Evolutionary conservation across 2,888 invertebrate genomes (phyloP).

Genomic region (Leptinotarsa juncta): DNA sequence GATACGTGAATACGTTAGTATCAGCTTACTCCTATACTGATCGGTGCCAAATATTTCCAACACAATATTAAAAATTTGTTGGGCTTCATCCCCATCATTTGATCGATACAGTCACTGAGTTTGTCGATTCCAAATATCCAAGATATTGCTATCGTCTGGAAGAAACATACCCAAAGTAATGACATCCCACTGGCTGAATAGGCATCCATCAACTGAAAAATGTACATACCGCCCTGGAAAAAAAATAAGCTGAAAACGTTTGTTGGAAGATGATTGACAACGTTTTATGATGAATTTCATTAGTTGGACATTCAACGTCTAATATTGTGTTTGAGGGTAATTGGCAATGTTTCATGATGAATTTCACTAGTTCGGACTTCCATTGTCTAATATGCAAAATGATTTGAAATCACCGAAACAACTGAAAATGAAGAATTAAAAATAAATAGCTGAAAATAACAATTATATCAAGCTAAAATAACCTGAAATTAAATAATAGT

Average conservation of each 20-base stretch:
- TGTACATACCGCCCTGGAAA: conserved; percentile 86
- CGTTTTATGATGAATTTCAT: no score
- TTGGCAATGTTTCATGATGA: no score
- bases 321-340: no score
- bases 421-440: no score
- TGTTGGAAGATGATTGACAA: no score
- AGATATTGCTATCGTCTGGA: conserved; percentile 72
- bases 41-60: conserved; percentile 72
- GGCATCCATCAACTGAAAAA: conserved; percentile 89
- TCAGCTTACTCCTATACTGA: conserved; percentile 70
- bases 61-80: conserved; percentile 70
- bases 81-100: conserved; percentile 73
- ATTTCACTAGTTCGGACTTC: no score
- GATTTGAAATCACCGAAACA: no score
- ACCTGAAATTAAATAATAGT: no score
- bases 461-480: no score
- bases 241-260: conserved; percentile 15
- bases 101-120: conserved; percentile 71
- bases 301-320: no score
- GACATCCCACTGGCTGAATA: conserved; percentile 73
- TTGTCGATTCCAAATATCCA: conserved; percentile 72
- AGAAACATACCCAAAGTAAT: conserved; percentile 72
- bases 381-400: no score
- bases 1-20: neutral
- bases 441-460: no score